Conservation (phyloP, 2,113 vertebrate genomes). For the Melanerpes aurifrons region DNA sequence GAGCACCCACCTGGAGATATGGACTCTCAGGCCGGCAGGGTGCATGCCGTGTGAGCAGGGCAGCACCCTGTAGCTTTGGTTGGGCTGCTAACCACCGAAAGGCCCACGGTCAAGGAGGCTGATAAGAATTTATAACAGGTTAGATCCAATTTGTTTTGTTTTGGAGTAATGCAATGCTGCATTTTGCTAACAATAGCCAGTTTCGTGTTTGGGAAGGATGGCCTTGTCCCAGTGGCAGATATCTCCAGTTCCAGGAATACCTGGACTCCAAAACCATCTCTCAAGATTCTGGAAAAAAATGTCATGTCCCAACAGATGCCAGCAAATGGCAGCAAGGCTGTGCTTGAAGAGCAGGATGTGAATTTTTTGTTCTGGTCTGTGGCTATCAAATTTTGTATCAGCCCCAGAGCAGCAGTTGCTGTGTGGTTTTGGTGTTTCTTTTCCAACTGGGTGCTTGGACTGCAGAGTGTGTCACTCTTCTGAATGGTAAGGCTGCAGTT, state of each 20-base stretch:
- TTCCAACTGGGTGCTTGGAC: background rate
- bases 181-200: background rate
- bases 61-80: background rate
- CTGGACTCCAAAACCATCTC: background rate
- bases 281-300: background rate
- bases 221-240: background rate
- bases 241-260: background rate
- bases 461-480: background rate
- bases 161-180: background rate
- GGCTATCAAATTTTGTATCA: background rate
- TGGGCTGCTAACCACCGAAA: background rate
- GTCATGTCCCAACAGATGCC: background rate
- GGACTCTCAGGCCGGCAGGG: background rate
- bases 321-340: background rate
- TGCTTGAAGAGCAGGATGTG: background rate
- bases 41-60: accelerated
- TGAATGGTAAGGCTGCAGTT: background rate
- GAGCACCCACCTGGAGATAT: background rate
- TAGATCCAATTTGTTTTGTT: background rate
- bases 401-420: background rate
- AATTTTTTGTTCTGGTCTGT: background rate
- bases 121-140: background rate
- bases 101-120: background rate
- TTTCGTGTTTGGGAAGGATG: background rate
- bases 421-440: background rate